Conservation (phyloP, 2,797 vertebrate genomes). For the Sylvia borin region DNA sequence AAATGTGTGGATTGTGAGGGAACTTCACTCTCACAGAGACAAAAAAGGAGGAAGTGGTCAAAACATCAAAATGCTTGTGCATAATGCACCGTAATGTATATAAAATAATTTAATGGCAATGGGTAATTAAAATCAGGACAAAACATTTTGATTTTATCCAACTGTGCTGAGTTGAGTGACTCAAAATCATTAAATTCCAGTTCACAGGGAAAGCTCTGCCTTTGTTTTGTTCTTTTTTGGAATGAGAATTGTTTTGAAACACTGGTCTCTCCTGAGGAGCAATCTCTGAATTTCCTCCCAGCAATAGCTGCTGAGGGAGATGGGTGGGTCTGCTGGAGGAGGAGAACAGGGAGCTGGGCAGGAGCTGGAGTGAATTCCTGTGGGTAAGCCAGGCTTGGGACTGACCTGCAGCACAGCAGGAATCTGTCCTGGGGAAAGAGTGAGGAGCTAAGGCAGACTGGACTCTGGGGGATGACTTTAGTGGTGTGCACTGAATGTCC, state of each 20-base stretch:
- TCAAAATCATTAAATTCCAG: conserved; percentile 50
- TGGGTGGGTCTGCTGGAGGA: neutral
- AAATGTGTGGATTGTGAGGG: conserved; percentile 36
- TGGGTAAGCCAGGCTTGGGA: neutral
- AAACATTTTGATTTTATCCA: conserved; percentile 62
- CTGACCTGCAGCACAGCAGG: neutral
- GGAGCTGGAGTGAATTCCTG: neutral
- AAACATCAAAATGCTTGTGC: conserved; percentile 61
- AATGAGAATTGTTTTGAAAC: conserved; percentile 11
- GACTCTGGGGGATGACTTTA: rapidly evolving
- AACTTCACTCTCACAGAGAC: conserved; percentile 50
- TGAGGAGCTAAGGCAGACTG: rapidly evolving
- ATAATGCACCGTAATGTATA: conserved; percentile 57
- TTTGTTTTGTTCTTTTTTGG: conserved; percentile 28
- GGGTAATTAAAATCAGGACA: conserved; percentile 70
- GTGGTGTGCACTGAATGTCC: neutral
- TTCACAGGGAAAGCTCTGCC: conserved; percentile 18
- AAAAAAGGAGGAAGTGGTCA: conserved; percentile 60
- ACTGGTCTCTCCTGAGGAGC: neutral
- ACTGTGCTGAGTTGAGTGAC: conserved; percentile 20
- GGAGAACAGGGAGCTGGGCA: neutral
- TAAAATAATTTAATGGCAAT: conserved; percentile 68
- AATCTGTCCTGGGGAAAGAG: neutral
- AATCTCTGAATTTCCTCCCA: neutral
- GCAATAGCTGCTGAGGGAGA: neutral